Conservation (phyloP, 1,140 invertebrate genomes). For the Solen grandis region DNA sequence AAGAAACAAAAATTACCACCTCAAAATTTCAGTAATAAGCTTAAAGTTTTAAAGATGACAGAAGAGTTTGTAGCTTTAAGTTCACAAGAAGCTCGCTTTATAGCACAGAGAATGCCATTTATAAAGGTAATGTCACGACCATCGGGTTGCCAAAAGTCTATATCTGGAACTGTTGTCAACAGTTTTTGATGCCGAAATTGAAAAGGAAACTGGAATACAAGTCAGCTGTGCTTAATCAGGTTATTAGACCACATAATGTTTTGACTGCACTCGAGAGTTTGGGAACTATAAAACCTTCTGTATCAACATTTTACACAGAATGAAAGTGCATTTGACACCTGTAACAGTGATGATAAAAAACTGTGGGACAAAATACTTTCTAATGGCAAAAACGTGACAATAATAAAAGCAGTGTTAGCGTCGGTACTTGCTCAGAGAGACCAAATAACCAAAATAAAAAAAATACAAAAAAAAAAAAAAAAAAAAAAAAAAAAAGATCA, state of each 20-base stretch:
- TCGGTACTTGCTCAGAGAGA: too few relatives aligned
- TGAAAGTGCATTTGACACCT: neutral
- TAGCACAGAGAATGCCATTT: conserved; percentile 31
- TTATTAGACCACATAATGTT: conserved; percentile 30
- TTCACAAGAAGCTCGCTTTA: conserved; percentile 13
- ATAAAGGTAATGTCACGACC: conserved; percentile 21
- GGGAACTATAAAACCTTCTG: neutral
- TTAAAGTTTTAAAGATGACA: conserved; percentile 12
- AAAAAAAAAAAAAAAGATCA: too few relatives aligned
- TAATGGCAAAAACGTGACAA: neutral
- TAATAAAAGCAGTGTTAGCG: too few relatives aligned
- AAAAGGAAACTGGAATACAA: conserved; percentile 32
- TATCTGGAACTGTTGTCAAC: conserved; percentile 30
- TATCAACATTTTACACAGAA: conserved; percentile 10
- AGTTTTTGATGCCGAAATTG: conserved; percentile 33
- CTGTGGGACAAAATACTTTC: neutral
- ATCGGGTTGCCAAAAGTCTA: conserved; percentile 21
- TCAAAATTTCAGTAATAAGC: conserved; percentile 30
- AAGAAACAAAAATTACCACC: conserved; percentile 5
- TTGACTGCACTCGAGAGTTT: neutral
- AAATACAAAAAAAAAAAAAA: too few relatives aligned
- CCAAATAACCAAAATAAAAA: too few relatives aligned
- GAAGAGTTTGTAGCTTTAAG: conserved; percentile 6
- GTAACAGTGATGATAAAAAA: neutral
- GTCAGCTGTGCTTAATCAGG: conserved; percentile 12